phyloP scores from a whole-genome alignment of 2,113 vertebrate species.

The Fregata magnificens region DNA sequence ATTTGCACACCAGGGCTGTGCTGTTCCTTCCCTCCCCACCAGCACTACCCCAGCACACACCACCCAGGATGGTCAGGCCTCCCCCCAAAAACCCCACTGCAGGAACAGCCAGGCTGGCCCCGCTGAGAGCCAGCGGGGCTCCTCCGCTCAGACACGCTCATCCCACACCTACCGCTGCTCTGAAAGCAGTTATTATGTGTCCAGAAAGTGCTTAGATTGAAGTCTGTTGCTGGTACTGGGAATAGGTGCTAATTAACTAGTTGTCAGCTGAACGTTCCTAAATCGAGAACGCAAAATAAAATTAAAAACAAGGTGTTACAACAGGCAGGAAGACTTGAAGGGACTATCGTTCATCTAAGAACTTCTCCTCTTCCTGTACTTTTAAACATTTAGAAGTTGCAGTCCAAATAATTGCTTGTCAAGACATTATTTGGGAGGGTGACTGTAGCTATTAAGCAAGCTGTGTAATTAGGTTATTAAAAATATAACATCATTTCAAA shows the following conservation, averaged over 20 bases:
- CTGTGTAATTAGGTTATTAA: constrained; percentile 33
- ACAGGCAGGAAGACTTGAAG: background rate
- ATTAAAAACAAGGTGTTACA: background rate
- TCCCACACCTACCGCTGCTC: background rate
- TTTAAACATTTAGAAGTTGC: constrained; percentile 19
- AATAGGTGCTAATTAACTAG: background rate
- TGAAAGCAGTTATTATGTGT: background rate
- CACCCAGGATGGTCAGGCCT: background rate
- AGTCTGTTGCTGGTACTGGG: background rate
- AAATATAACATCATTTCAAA: background rate
- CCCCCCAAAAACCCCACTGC: background rate
- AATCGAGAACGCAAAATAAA: background rate
- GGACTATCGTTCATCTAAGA: background rate
- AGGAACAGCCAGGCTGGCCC: background rate
- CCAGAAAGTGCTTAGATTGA: background rate
- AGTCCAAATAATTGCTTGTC: constrained; percentile 45
- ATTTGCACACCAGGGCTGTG: background rate
- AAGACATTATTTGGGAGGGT: background rate
- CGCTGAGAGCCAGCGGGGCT: background rate
- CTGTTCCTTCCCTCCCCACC: background rate
- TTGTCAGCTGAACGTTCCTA: background rate
- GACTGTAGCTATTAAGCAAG: constrained; percentile 8
- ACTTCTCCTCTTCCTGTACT: background rate
- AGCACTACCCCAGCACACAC: background rate
- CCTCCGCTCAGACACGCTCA: background rate